Conservation (phyloP, 2,888 invertebrate genomes). For the Pogonocherus hispidulus region DNA sequence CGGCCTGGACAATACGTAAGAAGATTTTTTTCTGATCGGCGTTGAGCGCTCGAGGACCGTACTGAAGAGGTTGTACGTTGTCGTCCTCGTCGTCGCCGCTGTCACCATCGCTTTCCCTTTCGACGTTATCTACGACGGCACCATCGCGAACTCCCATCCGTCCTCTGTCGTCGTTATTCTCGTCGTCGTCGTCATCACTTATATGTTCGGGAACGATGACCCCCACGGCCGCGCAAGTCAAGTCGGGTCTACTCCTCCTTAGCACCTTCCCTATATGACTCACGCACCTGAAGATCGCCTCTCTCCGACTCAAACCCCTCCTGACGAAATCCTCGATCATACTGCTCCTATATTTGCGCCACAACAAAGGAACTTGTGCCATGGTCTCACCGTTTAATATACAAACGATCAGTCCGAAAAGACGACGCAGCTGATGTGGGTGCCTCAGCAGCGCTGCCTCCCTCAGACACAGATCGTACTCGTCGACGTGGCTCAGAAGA, state of each 20-base stretch:
- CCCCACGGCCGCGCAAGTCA: neutral
- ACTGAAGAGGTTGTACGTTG: neutral
- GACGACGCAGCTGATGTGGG: neutral
- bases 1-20: neutral
- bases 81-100: neutral
- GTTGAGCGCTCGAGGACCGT: neutral
- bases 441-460: neutral
- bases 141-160: too few relatives aligned
- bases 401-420: neutral
- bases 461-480: neutral
- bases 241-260: neutral
- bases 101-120: too few relatives aligned
- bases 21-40: neutral
- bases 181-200: neutral
- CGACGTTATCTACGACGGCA: too few relatives aligned
- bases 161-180: neutral
- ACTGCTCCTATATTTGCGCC: neutral
- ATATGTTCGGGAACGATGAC: neutral
- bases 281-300: neutral
- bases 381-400: neutral
- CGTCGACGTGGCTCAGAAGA: neutral
- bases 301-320: neutral
- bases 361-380: neutral
- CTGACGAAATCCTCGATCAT: neutral
- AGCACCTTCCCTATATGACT: neutral